Evolutionary conservation across 92 coral and sea anemone species (phyloP).

Genomic region (Epizoanthus rinbou): DNA sequence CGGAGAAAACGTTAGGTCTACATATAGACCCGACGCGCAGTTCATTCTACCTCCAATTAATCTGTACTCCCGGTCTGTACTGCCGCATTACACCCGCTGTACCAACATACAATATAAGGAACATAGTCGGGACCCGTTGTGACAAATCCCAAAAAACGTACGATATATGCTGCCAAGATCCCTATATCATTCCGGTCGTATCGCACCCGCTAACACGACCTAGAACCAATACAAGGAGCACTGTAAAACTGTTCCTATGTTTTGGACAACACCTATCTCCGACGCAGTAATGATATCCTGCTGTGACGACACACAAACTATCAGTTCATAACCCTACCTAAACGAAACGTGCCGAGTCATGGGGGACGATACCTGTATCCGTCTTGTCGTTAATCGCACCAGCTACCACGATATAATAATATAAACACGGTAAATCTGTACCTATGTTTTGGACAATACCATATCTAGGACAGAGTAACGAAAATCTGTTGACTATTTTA

Average conservation of each 20-base stretch:
- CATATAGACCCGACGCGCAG: background rate
- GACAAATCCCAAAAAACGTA: background rate
- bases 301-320: background rate
- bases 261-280: too few species aligned
- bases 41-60: background rate
- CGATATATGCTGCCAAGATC: background rate
- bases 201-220: background rate
- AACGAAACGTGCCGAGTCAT: background rate
- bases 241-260: background rate
- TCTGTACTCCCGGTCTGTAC: background rate
- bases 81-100: background rate
- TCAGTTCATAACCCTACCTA: background rate
- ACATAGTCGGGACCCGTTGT: background rate
- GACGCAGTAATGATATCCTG: background rate
- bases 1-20: background rate
- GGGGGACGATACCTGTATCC: background rate
- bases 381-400: background rate
- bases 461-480: background rate
- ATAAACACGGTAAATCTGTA: background rate
- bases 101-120: background rate
- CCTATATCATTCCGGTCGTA: background rate
- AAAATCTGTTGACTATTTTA: background rate
- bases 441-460: background rate
- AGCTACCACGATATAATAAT: background rate
- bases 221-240: background rate